Base-by-base conservation (phyloP, 2,797 vertebrate genomes). In the Urosaurus nigricauda region DNA sequence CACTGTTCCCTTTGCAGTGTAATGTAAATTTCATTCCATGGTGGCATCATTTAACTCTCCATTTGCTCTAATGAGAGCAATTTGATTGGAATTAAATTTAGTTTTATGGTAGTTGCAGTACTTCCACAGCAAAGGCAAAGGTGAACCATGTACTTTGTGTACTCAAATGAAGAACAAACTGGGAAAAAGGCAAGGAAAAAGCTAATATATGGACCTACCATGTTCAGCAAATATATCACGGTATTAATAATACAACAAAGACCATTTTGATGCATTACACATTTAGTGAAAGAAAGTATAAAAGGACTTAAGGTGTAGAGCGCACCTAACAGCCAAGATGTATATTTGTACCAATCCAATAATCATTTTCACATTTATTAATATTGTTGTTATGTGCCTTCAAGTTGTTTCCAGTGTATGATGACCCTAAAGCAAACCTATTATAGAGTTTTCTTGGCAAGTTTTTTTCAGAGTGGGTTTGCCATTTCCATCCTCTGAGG, bases 21-120 rank as follows among this genome's bases (percentile, higher is more conserved):
- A 92, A 94, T 92, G 84, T 84, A 89, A 94, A 92, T 94, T 94
- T 91, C 91, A 75, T 88, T 91, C 73, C 70, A 84, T 90, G 92
- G 86, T 75, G 90, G 73, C 86, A 93, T 93, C 90, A 71, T 93
- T 95, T 95, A 91, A 82, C 75, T 95, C 85, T 85, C 89, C 87
- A 94, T 95, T 94, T 91, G 90, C 89, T 94, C 63, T 94, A 93
- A 95, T 93, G 93, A 92, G 89, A 84, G 88, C 82, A 90, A 83
- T 91, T 95, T 92, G 92, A 94, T 92, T 93, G 89, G 84, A 95
- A 88, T 92, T 93, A 94, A 90, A 94, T 90, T 93, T 90, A 90
- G 87, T 89, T 92, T 92, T 94, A 93, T 75, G 79, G 85, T 80
- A 92, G 87, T 90, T 92, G 70, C 4, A 93, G 16, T 65, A 91